Conservation (phyloP, 2,888 invertebrate genomes). For the Automeris io region DNA sequence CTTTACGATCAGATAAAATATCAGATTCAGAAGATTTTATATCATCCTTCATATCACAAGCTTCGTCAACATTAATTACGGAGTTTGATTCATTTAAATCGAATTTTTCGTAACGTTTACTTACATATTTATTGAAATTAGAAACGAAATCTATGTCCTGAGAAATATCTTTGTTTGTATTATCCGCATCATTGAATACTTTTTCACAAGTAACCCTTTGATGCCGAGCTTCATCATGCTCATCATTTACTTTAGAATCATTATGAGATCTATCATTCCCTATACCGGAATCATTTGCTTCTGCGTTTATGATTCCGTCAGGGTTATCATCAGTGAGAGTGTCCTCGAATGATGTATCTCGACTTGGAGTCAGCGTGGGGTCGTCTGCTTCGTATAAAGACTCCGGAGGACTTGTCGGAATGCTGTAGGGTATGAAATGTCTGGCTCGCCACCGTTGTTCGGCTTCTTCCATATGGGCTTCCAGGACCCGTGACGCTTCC, state of each 20-base stretch:
- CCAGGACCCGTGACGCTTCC: conserved; percentile 57
- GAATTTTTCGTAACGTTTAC: no score
- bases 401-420: conserved; percentile 28
- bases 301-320: conserved; percentile 7
- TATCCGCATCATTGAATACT: no score
- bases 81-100: no score
- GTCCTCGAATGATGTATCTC: conserved; percentile 45
- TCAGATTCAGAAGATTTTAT: no score
- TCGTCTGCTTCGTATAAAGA: conserved; percentile 40
- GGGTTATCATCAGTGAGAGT: conserved; percentile 46
- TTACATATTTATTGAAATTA: no score
- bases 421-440: conserved; percentile 28
- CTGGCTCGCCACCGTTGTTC: conserved; percentile 50
- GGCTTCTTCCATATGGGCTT: conserved; percentile 53
- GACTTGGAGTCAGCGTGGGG: conserved; percentile 42
- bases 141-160: no score
- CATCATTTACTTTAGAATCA: conserved; percentile 13
- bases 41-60: no score
- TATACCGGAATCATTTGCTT: conserved; percentile 28
- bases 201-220: no score
- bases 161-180: no score
- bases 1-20: no score
- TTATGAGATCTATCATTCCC: conserved; percentile 24
- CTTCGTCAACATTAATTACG: no score
- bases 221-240: neutral